These are phyloP conservation scores for Vulpes vulpes DNA, from an alignment of 2,113 vertebrate genomes.

Conservation along the genomic window DNA sequence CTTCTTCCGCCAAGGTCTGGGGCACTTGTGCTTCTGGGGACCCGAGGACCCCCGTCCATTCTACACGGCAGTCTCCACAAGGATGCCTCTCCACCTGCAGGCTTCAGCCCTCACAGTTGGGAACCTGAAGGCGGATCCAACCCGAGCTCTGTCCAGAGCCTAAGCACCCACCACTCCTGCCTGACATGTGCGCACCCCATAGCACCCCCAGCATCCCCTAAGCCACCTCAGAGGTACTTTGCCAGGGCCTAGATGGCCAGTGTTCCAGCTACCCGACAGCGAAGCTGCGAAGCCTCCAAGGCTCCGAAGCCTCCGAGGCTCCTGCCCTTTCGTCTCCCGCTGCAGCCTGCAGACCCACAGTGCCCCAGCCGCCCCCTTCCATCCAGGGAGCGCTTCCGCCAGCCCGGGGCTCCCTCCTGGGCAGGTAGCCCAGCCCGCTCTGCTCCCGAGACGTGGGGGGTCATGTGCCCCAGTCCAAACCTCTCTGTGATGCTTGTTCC, in stretches of 20 bases:
- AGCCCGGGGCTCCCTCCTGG: background rate
- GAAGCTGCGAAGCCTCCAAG: no score
- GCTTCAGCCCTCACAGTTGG: background rate
- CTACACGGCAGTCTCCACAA: background rate
- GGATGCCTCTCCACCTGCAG: background rate
- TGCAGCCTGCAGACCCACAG: background rate
- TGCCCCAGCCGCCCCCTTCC: background rate
- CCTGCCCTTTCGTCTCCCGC: background rate
- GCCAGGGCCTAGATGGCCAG: accelerated
- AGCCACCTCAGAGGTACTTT: background rate
- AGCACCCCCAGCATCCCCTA: accelerated
- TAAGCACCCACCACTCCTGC: background rate
- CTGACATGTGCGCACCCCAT: background rate
- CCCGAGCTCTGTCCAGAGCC: background rate
- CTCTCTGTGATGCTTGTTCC: no score
- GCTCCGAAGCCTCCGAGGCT: background rate
- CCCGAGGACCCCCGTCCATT: no score
- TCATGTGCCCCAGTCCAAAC: background rate
- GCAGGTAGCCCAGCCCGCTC: no score
- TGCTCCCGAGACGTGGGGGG: background rate
- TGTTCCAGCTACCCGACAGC: no score
- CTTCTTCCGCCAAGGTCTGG: background rate
- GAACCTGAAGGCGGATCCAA: background rate
- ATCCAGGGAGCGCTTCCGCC: background rate
- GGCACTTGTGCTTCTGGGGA: background rate